Base-by-base conservation (phyloP, 1,140 invertebrate genomes). In the Drosophila tropicalis region DNA sequence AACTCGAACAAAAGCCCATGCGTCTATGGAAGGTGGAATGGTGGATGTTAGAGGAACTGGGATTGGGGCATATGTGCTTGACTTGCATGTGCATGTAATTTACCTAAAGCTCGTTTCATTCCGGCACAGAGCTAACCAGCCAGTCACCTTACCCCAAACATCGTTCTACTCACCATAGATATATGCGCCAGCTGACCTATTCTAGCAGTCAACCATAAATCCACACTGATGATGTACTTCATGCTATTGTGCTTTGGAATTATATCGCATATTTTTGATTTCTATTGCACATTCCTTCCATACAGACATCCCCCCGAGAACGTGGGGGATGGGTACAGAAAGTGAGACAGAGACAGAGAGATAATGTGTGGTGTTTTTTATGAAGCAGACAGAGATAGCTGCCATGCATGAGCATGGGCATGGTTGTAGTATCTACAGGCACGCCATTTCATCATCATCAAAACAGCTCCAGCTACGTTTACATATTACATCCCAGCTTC, bases 211-310 rank as follows among this genome's bases (percentile, higher is more conserved):
- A 87, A 87, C 84, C 84, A 87, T 87, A 87, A 87, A 87, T 87
- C 84, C 81, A 87, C 84, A 87, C 84, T 87, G 84, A 87, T 87
- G 84, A 87, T 87, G 84, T 84, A 87, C 84, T 87, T 87, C 80
- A 87, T 87, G 84, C 84, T 87, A 87, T 87, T 87, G 84, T 87
- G 84, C 84, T 87, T 80, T 78, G 84, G 84, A 89, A 87, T 87
- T 87, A 87, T 87, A 87, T 87, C 84, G 84, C 84, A 87, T 87
- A 87, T 87, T 87, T 87, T 87, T 89, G 84, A 84, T 87, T 87
- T 89, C 84, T 87, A 87, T 87, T 87, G 84, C 84, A 87, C 84
- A 87, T 87, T 87, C 84, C 84, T 72, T 89, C 6, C 70, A 68
- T 62, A 68, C 69, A 47, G 54, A 67, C 55, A 15, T 65, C n/a